Evolutionary conservation across 2,888 invertebrate genomes (phyloP).

Genomic region (Buathra laborator): DNA sequence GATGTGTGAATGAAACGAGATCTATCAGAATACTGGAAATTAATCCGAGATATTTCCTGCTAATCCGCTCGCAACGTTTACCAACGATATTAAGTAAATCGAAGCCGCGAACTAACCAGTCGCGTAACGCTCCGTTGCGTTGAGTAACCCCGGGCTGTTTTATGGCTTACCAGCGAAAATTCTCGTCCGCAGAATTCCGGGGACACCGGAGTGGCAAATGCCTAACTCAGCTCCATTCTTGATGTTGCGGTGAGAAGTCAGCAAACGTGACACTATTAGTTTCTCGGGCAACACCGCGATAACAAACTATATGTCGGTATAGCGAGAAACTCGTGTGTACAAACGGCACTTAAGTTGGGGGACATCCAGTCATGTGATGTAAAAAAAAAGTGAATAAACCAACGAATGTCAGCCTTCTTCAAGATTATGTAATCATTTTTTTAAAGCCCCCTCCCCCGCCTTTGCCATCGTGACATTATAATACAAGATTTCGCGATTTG

Average conservation of each 20-base stretch:
- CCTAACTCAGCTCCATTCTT: not conserved
- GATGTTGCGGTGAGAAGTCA: constrained; percentile 1
- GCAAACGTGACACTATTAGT: constrained; percentile 2
- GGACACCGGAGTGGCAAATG: not conserved
- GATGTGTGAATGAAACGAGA: not conserved
- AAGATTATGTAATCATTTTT: not conserved
- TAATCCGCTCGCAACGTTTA: not conserved
- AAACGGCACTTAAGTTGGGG: not conserved
- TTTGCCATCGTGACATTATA: too few relatives aligned
- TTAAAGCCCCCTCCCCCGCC: too few relatives aligned
- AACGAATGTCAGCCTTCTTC: not conserved
- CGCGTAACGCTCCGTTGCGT: constrained; percentile 50
- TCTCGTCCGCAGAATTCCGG: constrained; percentile 25
- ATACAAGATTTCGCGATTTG: not conserved
- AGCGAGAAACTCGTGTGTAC: not conserved
- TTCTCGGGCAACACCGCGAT: not conserved
- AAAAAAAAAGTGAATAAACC: not conserved
- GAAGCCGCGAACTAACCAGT: constrained; percentile 45
- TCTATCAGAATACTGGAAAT: not conserved
- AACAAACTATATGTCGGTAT: not conserved
- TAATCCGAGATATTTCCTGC: constrained; percentile 5
- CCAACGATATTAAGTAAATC: constrained; percentile 18
- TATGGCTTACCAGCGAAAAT: constrained; percentile 32
- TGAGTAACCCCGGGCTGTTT: constrained; percentile 38
- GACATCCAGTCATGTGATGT: not conserved